Conservation (phyloP, 2,113 vertebrate species). For the Caloenas nicobarica region DNA sequence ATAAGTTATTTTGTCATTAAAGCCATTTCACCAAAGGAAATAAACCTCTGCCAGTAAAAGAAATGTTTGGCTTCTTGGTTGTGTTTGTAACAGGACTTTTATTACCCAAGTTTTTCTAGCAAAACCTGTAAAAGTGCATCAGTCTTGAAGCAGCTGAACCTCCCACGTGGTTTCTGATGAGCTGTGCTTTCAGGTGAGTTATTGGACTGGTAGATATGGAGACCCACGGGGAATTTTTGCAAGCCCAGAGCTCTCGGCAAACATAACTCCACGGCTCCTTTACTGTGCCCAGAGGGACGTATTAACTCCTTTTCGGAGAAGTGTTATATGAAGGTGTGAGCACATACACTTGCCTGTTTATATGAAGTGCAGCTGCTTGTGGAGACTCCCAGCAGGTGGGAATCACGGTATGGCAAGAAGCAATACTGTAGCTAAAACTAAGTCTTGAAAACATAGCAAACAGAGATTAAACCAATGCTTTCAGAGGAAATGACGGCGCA, state of each 20-base stretch:
- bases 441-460: neutral
- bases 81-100: neutral
- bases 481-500: neutral
- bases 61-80: accelerated
- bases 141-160: neutral
- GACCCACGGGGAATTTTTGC: neutral
- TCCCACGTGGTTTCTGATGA: accelerated
- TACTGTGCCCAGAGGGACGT: accelerated
- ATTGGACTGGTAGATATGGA: neutral
- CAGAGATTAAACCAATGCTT: neutral
- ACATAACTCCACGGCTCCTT: neutral
- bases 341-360: neutral
- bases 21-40: neutral
- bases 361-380: neutral
- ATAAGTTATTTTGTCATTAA: neutral
- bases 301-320: neutral
- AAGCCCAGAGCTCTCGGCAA: neutral
- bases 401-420: neutral
- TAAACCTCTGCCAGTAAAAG: neutral
- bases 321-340: neutral
- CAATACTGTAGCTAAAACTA: neutral
- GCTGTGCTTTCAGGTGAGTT: neutral
- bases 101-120: neutral
- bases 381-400: neutral
- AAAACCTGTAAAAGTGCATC: neutral